phyloP scores from a whole-genome alignment of 2,113 vertebrate species.

The Pithys albifrons region DNA sequence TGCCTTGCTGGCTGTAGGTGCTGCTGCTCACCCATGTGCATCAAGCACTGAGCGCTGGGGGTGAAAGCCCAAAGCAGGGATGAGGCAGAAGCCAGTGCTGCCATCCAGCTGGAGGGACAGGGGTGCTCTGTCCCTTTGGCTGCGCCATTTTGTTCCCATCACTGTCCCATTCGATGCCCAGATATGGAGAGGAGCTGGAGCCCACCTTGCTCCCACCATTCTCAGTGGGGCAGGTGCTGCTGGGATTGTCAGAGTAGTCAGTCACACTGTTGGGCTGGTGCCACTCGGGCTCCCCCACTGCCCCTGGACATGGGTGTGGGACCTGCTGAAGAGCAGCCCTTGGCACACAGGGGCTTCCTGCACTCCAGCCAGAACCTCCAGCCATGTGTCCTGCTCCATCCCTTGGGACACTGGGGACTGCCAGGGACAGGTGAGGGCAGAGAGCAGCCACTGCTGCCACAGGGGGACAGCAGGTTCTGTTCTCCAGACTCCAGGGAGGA shows the following conservation, averaged over 20 bases:
- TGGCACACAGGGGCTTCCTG: neutral
- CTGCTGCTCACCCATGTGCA: fast-evolving
- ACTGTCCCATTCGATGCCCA: fast-evolving
- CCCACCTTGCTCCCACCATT: neutral
- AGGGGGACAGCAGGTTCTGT: neutral
- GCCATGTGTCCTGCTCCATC: neutral
- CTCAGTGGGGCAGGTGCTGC: neutral
- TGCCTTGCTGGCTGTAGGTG: neutral
- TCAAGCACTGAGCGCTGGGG: fast-evolving
- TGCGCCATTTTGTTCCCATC: neutral
- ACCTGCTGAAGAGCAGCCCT: neutral
- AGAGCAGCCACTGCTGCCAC: neutral
- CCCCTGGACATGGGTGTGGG: neutral
- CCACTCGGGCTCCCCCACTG: neutral
- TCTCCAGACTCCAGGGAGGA: neutral
- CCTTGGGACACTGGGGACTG: fast-evolving
- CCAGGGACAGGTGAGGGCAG: neutral
- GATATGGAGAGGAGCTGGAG: neutral
- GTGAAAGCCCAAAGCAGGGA: fast-evolving
- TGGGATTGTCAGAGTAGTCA: neutral
- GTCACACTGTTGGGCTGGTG: neutral
- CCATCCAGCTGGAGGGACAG: fast-evolving
- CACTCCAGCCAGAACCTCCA: fast-evolving
- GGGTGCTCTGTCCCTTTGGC: neutral
- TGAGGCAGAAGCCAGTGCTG: fast-evolving